Base-by-base conservation (phyloP, 2,797 vertebrate genomes). In the Amniataba percoides region DNA sequence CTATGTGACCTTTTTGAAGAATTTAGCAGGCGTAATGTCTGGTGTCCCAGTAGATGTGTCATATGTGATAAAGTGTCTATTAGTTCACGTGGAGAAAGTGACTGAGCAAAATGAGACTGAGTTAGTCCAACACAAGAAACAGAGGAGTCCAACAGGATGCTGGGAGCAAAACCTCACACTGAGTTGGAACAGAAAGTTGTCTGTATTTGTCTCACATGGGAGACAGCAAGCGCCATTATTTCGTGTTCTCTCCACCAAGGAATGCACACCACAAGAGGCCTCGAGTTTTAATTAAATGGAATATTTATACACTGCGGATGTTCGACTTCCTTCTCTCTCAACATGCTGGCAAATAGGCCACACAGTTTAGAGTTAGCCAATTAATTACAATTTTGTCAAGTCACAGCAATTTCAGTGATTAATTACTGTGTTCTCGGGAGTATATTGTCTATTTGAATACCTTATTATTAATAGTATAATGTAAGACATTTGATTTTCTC, bases 321-420 rank as follows among this genome's bases (percentile, higher is more conserved):
- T 87, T 86, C 80, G 88, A 77, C 86, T 80, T 83, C 71, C 77
- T 75, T 71, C 77, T 91, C 83, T 78, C 78, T 74, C 85, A 91
- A 91, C 90, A 90, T 84, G 81, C 80, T 74, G 82, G 84, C 87
- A 93, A 94, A 92, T 93, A 94, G 92, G 90, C 91, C 93, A 92
- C 67, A 81, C 81, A 52, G 73, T 89, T 88, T 88, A 88, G 85
- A 87, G 82, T 84, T 77, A 82, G 84, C 78, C 81, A 87, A 91
- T 94, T 94, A 94, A 94, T 94, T 95, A 93, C 81, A 87, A 90
- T 84, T 88, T 87, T 84, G 90, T 90, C 81, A 90, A 92, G 89
- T 92, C 83, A 77, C 78, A 74, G 89, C 68, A 87, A 90, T 85
- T 82, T 83, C 82, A 81, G 88, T 90, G 80, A 89, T 89, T 91